phyloP scores from a whole-genome alignment of 2,888 invertebrate genomes.

The Volucella zonaria region DNA sequence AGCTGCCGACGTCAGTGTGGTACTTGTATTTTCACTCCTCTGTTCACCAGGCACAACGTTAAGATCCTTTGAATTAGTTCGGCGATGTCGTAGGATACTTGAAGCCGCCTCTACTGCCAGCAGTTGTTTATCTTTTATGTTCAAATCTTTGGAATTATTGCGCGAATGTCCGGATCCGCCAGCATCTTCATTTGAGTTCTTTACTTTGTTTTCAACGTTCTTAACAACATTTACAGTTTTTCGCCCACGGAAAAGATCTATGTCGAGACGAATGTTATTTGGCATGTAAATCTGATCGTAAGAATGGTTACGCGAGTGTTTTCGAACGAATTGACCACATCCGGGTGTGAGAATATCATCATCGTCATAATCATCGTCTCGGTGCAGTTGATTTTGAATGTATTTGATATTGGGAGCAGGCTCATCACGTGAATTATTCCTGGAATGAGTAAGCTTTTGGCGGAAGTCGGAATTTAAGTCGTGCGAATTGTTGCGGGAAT shows the following conservation, averaged over 20 bases:
- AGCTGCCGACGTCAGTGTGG: conserved; percentile 18
- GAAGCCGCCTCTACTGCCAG: conserved; percentile 77
- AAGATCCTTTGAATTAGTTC: conserved; percentile 85
- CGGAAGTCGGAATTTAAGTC: conserved; percentile 81
- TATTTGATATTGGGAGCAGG: conserved; percentile 81
- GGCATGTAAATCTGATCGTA: conserved; percentile 83
- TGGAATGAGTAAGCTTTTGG: conserved; percentile 78
- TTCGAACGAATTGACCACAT: conserved; percentile 81
- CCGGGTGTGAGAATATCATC: conserved; percentile 81
- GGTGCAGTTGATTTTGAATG: conserved; percentile 81
- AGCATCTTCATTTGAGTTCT: conserved; percentile 81
- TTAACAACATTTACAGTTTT: conserved; percentile 82
- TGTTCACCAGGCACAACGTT: conserved; percentile 76
- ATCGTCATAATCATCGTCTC: conserved; percentile 79
- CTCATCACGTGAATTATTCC: conserved; percentile 81
- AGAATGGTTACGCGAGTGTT: conserved; percentile 82
- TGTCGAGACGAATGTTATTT: conserved; percentile 82
- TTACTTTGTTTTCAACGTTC: conserved; percentile 80
- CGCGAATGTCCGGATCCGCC: conserved; percentile 83
- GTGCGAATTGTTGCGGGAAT: conserved; percentile 82
- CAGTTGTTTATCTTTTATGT: conserved; percentile 75
- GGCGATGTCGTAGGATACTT: conserved; percentile 84
- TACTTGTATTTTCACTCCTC: conserved; percentile 22
- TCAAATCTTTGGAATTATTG: conserved; percentile 83
- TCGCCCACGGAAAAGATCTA: conserved; percentile 80